These are phyloP conservation scores for Camponotus vicinus DNA, from an alignment of 1,140 invertebrate species.

Conservation along the genomic window DNA sequence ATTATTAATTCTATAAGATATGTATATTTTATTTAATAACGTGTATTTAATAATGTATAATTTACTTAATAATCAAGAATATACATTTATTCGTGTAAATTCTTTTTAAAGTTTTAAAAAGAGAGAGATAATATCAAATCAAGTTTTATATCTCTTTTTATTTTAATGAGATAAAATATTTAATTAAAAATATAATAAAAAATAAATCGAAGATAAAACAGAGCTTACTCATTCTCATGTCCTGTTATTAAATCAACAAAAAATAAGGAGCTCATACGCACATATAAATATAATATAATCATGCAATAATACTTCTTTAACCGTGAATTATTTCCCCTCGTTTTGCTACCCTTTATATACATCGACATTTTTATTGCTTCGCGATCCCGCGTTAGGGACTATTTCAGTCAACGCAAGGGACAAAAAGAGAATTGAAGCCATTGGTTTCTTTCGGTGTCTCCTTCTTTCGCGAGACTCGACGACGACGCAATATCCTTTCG, in stretches of 20 bases:
- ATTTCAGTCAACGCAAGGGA: slow-evolving; percentile 1
- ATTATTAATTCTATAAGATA: too few relatives aligned
- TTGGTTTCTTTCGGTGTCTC: slow-evolving; percentile 28
- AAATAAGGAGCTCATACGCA: neutral
- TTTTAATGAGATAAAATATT: neutral
- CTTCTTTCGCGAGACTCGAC: slow-evolving; percentile 28
- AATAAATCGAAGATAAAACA: neutral
- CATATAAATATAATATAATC: neutral
- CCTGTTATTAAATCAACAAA: neutral
- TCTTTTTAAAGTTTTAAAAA: too few relatives aligned
- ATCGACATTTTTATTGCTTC: slow-evolving; percentile 15
- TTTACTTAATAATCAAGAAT: too few relatives aligned
- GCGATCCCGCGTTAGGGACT: neutral
- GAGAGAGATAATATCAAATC: too few relatives aligned
- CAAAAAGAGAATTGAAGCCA: slow-evolving; percentile 20
- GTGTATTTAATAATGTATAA: too few relatives aligned
- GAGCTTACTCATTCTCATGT: too few relatives aligned
- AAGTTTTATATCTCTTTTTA: neutral
- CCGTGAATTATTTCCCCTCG: neutral
- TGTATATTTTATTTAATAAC: too few relatives aligned
- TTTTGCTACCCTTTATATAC: neutral
- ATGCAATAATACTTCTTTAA: too few relatives aligned
- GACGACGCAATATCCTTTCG: slow-evolving; percentile 65
- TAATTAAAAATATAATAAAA: neutral
- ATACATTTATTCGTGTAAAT: too few relatives aligned